Percentiles rank a stretch among this genome's conserved stretches.
These are phyloP conservation scores for Drosophila barbarae DNA, from an alignment of 2,888 invertebrate species.

Conservation along the genomic window DNA sequence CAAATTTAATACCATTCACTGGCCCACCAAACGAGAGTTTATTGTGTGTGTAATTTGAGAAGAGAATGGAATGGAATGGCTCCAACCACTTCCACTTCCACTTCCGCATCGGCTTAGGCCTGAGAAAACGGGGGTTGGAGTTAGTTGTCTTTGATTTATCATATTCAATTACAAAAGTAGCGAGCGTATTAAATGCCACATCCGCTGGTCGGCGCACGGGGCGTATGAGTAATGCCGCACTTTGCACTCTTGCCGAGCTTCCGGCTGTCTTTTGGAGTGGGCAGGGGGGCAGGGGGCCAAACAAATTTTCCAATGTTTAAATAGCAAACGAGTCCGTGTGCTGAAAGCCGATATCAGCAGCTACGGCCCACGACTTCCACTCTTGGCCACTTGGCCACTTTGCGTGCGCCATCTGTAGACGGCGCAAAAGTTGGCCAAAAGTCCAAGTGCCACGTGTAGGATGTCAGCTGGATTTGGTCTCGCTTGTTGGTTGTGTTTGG, in stretches of 20 bases:
- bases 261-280: constrained; percentile 32
- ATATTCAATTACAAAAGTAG: constrained; percentile 75
- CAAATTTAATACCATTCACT: constrained; percentile 58
- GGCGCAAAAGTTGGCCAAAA: constrained; percentile 58
- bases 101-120: constrained; percentile 51
- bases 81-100: constrained; percentile 59
- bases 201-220: constrained; percentile 47
- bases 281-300: constrained; percentile 11
- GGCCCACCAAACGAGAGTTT: constrained; percentile 31
- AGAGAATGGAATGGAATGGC: constrained; percentile 5
- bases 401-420: constrained; percentile 61
- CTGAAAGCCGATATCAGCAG: constrained; percentile 72
- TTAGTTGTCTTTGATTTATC: constrained; percentile 72
- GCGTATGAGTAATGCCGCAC: constrained; percentile 65
- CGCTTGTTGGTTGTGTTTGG: constrained; percentile 17
- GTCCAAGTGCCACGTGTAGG: constrained; percentile 67
- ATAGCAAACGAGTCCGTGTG: constrained; percentile 38
- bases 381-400: constrained; percentile 29
- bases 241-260: constrained; percentile 17
- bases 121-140: background rate
- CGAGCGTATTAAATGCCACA: constrained; percentile 68
- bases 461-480: constrained; percentile 51
- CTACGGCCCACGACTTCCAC: constrained; percentile 33
- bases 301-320: constrained; percentile 55
- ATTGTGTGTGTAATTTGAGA: constrained; percentile 39